Evolutionary conservation across 2,113 vertebrate species (phyloP).

Genomic region (Cephalopterus ornatus): DNA sequence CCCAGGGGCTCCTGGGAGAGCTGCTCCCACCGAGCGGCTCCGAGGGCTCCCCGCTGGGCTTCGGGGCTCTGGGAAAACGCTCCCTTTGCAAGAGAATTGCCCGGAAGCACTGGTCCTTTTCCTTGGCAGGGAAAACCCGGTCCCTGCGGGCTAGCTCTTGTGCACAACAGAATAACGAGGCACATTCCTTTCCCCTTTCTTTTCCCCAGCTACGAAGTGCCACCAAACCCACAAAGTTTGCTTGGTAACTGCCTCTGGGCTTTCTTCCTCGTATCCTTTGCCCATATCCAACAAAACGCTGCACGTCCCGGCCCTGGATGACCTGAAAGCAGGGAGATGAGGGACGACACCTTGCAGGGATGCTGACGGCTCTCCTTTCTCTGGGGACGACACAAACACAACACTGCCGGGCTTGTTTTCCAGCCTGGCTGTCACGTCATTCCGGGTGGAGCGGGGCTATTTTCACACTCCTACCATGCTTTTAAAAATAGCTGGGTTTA

Average conservation of each 20-base stretch:
- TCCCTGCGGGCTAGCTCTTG: not conserved
- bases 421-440: not conserved
- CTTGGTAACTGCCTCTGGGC: not conserved
- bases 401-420: not conserved
- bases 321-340: not conserved
- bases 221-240: not conserved
- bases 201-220: not conserved
- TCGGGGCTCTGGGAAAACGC: not conserved
- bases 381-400: accelerated
- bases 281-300: not conserved
- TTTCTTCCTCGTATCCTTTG: not conserved
- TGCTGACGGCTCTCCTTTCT: not conserved
- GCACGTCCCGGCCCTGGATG: not conserved
- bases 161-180: not conserved
- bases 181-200: not conserved
- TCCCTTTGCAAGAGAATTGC: not conserved
- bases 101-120: not conserved
- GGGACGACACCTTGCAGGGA: not conserved
- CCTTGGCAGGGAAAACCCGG: not conserved
- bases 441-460: not conserved
- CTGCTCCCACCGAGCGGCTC: not conserved
- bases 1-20: not conserved
- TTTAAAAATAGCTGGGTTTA: not conserved
- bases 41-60: not conserved
- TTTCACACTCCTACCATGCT: not conserved